Percentiles rank a stretch among this genome's conserved stretches.
Conservation (phyloP, 1,140 invertebrate species). For the Drosophila navojoa region DNA sequence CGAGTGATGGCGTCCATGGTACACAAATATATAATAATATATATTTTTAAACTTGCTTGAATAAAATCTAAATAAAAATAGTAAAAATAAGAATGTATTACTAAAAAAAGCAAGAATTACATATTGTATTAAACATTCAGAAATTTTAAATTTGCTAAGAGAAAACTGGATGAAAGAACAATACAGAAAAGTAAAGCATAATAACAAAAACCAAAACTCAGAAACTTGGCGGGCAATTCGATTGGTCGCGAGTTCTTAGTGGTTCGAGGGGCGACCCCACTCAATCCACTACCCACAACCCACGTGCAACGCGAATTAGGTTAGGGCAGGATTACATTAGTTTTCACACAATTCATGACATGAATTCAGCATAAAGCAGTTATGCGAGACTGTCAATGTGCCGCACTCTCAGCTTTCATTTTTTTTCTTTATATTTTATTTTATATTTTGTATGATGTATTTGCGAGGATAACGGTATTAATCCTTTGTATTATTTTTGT, state of each 20-base stretch:
- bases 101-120: too few species aligned
- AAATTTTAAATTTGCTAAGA: too few species aligned
- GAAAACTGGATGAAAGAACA: constrained; percentile 20
- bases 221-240: constrained; percentile 20
- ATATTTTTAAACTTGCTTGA: too few species aligned
- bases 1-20: too few species aligned
- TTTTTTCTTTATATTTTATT: not conserved
- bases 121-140: too few species aligned
- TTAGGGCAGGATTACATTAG: constrained; percentile 45
- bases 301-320: constrained; percentile 55
- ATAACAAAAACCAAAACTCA: constrained; percentile 44
- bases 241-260: not conserved
- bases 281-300: not conserved
- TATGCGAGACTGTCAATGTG: constrained; percentile 22
- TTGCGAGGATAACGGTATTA: constrained; percentile 20
- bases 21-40: too few species aligned
- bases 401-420: constrained; percentile 34
- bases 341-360: constrained; percentile 45
- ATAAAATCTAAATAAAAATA: too few species aligned
- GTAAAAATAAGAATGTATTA: too few species aligned
- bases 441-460: constrained; percentile 18
- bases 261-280: constrained; percentile 1
- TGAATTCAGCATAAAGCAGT: constrained; percentile 31
- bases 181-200: constrained; percentile 11
- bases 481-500: constrained; percentile 7